Conservation (phyloP, 2,797 vertebrate genomes). For the Rallus crepitans region DNA sequence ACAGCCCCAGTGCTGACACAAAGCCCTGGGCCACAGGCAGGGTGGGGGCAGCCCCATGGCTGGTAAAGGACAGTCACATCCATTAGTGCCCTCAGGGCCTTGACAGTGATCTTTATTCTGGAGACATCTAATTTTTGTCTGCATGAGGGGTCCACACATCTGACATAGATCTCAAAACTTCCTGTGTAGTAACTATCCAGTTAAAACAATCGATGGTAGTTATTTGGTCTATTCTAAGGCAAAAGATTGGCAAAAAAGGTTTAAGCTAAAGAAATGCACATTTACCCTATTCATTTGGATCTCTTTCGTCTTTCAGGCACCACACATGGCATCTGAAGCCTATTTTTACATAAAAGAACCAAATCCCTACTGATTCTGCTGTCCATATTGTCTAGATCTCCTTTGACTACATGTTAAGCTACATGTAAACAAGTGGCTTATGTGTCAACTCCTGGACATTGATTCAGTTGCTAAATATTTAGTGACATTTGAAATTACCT, state of each 20-base stretch:
- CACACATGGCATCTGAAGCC: neutral
- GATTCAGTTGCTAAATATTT: neutral
- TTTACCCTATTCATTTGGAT: neutral
- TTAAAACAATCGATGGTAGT: neutral
- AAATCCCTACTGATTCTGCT: neutral
- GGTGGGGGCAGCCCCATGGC: accelerated
- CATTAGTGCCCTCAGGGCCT: too few species aligned
- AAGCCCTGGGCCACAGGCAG: neutral
- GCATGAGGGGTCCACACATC: accelerated
- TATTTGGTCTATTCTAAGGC: neutral
- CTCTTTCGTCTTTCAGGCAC: neutral
- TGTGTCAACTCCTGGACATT: neutral
- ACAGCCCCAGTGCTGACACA: accelerated
- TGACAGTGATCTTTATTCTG: neutral
- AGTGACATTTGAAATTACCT: neutral
- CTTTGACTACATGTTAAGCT: neutral
- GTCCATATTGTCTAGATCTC: neutral
- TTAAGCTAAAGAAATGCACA: neutral
- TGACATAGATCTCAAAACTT: neutral
- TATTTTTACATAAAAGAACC: neutral
- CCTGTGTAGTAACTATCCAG: neutral
- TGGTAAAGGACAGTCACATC: neutral
- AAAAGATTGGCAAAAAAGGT: neutral
- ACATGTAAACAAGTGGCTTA: neutral
- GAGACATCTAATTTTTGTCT: neutral